phyloP scores from a whole-genome alignment of 2,888 invertebrate genomes.

The Blera fallax region DNA sequence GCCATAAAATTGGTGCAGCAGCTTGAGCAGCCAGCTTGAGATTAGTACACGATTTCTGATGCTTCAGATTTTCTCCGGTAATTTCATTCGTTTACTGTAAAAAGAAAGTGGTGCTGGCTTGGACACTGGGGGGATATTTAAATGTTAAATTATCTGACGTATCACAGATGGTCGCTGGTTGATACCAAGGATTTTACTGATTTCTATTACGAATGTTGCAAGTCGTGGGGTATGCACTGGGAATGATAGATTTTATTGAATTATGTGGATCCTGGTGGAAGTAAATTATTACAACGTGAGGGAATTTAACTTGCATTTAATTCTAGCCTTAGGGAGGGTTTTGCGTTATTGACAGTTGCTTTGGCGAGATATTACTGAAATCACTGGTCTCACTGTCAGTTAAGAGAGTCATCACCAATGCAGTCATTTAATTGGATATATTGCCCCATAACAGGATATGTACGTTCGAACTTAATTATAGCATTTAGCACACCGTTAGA shows the following conservation, averaged over 20 bases:
- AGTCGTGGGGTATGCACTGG: not conserved
- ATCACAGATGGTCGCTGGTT: conserved; percentile 41
- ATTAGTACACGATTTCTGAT: conserved; percentile 40
- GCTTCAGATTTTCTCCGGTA: conserved; percentile 49
- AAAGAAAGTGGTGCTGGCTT: conserved; percentile 55
- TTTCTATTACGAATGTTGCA: not conserved
- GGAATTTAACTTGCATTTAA: conserved; percentile 45
- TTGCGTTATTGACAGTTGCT: conserved; percentile 41
- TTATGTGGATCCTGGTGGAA: conserved; percentile 33
- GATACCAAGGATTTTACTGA: conserved; percentile 23
- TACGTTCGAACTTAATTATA: too few species aligned
- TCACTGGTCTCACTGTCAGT: not conserved
- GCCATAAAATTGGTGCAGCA: conserved; percentile 65
- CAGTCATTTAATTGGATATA: not conserved
- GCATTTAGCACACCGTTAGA: too few species aligned
- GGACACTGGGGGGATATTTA: conserved; percentile 44
- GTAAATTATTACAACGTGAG: conserved; percentile 48
- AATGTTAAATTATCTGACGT: conserved; percentile 62
- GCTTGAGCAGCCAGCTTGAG: not conserved
- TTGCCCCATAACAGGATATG: too few species aligned
- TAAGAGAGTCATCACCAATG: not conserved
- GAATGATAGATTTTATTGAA: conserved; percentile 36
- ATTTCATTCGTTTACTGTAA: conserved; percentile 43
- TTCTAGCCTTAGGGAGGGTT: not conserved
- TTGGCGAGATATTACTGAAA: not conserved